These are phyloP conservation scores for Plestiodon gilberti DNA, from an alignment of 2,113 vertebrate genomes.

Conservation along the genomic window DNA sequence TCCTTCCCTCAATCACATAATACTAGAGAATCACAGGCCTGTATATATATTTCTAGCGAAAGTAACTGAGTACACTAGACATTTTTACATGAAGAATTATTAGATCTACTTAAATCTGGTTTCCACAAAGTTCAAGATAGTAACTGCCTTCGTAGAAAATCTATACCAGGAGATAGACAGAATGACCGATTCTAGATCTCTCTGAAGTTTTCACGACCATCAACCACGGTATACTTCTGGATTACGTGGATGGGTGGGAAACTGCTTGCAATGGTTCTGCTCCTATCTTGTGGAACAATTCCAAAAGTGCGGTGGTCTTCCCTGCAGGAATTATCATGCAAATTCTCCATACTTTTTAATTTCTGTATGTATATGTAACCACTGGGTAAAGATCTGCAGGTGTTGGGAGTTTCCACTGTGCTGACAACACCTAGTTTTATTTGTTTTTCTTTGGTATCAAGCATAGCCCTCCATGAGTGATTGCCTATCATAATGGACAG, in stretches of 20 bases:
- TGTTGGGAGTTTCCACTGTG: neutral
- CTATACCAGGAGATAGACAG: neutral
- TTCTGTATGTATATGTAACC: neutral
- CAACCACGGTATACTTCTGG: neutral
- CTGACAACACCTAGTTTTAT: neutral
- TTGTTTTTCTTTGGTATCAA: neutral
- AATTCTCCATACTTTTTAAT: neutral
- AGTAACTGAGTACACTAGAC: neutral
- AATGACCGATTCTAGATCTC: neutral
- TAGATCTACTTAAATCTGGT: neutral
- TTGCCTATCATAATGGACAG: neutral
- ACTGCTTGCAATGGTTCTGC: no score
- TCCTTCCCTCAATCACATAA: neutral
- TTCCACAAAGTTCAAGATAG: neutral
- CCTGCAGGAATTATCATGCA: neutral
- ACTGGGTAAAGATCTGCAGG: neutral
- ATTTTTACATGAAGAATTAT: neutral
- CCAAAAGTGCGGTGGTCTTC: neutral
- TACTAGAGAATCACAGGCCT: neutral
- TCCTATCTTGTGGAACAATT: neutral
- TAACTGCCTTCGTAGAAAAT: neutral
- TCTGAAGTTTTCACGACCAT: neutral
- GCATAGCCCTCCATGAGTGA: neutral
- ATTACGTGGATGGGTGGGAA: neutral
- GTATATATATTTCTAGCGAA: neutral